These are phyloP conservation scores for Thermophis baileyi DNA, from an alignment of 2,113 vertebrate species.

Conservation along the genomic window DNA sequence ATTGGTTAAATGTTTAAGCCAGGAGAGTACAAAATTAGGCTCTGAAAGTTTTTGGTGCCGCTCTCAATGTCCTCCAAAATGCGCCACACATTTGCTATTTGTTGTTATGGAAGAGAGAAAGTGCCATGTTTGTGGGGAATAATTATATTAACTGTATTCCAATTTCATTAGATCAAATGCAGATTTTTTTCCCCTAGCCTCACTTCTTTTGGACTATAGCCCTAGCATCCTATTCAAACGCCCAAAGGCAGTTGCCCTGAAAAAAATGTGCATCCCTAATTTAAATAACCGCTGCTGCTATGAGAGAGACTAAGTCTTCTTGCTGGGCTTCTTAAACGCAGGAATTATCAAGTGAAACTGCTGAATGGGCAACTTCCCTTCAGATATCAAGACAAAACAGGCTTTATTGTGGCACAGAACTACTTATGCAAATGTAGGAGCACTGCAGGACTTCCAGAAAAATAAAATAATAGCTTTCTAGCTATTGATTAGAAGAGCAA, in stretches of 20 bases:
- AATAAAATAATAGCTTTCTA: conserved; percentile 31
- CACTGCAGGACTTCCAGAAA: conserved; percentile 22
- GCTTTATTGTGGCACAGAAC: conserved; percentile 35
- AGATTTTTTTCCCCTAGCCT: not conserved
- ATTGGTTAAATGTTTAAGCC: not conserved
- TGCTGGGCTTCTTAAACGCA: not conserved
- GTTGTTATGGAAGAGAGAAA: not conserved
- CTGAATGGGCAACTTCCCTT: not conserved
- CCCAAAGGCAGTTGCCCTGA: not conserved
- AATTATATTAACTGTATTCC: not conserved
- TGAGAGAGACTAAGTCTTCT: not conserved
- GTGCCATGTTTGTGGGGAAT: not conserved
- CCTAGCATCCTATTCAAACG: not conserved
- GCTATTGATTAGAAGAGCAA: conserved; percentile 40
- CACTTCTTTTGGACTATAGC: not conserved
- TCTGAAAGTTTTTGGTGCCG: not conserved
- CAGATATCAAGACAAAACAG: not conserved
- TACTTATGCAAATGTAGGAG: conserved; percentile 17
- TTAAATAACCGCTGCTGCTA: not conserved
- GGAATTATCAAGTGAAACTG: not conserved
- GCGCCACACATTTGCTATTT: not conserved
- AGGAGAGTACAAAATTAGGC: not conserved
- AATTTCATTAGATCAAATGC: not conserved
- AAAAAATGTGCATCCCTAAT: not conserved
- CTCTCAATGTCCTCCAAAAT: not conserved